phyloP scores from a whole-genome alignment of 2,113 vertebrate genomes.

The Dasypus novemcinctus region DNA sequence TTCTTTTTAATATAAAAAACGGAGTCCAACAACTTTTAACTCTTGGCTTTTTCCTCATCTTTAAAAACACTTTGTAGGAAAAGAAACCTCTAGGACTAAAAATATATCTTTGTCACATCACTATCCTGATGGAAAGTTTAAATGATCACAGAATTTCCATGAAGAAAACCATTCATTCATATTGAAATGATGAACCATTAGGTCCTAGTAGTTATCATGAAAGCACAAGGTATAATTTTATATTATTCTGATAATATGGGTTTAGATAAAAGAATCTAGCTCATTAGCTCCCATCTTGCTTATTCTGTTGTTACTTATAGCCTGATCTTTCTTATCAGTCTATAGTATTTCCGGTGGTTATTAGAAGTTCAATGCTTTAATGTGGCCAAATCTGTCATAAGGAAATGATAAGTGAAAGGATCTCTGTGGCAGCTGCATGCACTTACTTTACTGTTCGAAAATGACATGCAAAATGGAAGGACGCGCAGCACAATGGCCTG shows the following conservation, averaged over 20 bases:
- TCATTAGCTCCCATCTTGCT: slow-evolving; percentile 86
- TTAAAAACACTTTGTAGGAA: slow-evolving; percentile 56
- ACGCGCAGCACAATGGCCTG: slow-evolving; percentile 81
- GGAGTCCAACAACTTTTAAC: neutral
- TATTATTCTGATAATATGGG: slow-evolving; percentile 87
- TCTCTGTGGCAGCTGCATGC: slow-evolving; percentile 80
- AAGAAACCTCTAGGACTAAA: slow-evolving; percentile 42
- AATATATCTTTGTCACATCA: slow-evolving; percentile 55
- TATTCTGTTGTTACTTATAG: slow-evolving; percentile 84
- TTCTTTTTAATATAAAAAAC: neutral
- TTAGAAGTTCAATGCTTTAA: slow-evolving; percentile 84
- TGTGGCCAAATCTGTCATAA: slow-evolving; percentile 85
- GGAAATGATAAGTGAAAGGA: slow-evolving; percentile 83
- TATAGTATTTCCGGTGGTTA: slow-evolving; percentile 82
- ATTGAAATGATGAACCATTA: slow-evolving; percentile 87
- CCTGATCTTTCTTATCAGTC: slow-evolving; percentile 81
- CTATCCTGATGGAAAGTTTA: slow-evolving; percentile 78
- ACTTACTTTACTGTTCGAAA: slow-evolving; percentile 82
- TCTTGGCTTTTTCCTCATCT: neutral
- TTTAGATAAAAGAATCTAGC: slow-evolving; percentile 86
- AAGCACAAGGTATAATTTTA: slow-evolving; percentile 87
- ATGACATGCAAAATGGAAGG: slow-evolving; percentile 84
- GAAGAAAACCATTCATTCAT: slow-evolving; percentile 83
- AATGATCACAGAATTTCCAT: slow-evolving; percentile 78
- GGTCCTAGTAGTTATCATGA: slow-evolving; percentile 81